Evolutionary conservation across 2,797 vertebrate species (phyloP).

Genomic region (Pitangus sulphuratus): DNA sequence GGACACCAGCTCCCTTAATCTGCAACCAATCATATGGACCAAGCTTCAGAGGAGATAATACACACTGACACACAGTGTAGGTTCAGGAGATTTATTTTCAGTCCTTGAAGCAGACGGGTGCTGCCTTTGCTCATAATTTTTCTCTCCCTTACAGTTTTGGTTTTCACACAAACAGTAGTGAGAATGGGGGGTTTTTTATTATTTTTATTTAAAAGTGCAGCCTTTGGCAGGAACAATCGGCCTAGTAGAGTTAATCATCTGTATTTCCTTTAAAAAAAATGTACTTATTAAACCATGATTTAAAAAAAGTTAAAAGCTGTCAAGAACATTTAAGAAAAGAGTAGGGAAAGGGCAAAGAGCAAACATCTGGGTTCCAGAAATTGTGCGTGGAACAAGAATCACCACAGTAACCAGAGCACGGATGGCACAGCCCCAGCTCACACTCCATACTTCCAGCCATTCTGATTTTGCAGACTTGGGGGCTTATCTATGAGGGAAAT

Average conservation of each 20-base stretch:
- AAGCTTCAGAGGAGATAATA: background rate
- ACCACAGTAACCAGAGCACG: background rate
- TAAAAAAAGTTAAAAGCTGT: slow-evolving; percentile 34
- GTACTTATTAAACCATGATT: slow-evolving; percentile 40
- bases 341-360: background rate
- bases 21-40: background rate
- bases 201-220: slow-evolving; percentile 25
- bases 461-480: background rate
- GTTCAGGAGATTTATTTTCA: slow-evolving; percentile 58
- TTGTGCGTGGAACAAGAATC: background rate
- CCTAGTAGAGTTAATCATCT: slow-evolving; percentile 43
- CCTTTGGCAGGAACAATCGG: slow-evolving; percentile 55
- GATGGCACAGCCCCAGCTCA: slow-evolving; percentile 6
- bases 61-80: background rate
- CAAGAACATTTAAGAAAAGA: slow-evolving; percentile 15
- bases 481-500: background rate
- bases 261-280: slow-evolving; percentile 1
- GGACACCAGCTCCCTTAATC: slow-evolving; percentile 21
- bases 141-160: slow-evolving; percentile 14
- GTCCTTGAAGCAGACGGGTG: slow-evolving; percentile 2
- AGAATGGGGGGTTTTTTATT: background rate
- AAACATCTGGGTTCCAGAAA: slow-evolving; percentile 33
- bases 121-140: background rate
- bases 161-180: slow-evolving; percentile 32
- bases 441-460: background rate